A percentile compares a stretch with the other conserved stretches of the same genome.
phyloP scores from a whole-genome alignment of 2,113 vertebrate genomes.

The Dasyurus viverrinus region DNA sequence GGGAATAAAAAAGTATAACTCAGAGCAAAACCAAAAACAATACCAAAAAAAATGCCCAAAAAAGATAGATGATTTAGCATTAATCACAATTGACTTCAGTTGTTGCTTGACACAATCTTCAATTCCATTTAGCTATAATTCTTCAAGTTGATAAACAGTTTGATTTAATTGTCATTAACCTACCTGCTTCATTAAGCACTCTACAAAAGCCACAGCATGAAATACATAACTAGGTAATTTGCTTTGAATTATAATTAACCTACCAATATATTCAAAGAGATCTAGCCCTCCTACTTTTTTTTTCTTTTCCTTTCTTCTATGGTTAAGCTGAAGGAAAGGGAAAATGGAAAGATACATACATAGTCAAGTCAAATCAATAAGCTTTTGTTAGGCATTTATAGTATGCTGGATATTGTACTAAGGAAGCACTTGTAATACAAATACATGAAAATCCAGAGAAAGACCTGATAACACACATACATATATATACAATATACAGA shows the following conservation, averaged over 20 bases:
- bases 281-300: neutral
- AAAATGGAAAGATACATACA: neutral
- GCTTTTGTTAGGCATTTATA: neutral
- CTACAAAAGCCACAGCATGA: constrained; percentile 1
- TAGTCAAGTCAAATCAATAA: neutral
- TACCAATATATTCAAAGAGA: neutral
- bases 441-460: neutral
- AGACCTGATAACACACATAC: neutral
- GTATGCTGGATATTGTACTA: neutral
- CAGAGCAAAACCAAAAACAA: neutral
- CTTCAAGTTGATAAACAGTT: constrained; percentile 1
- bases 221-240: constrained; percentile 3
- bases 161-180: constrained; percentile 5
- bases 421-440: neutral
- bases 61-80: neutral
- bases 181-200: constrained; percentile 4
- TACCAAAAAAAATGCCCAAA: neutral
- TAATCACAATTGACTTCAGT: constrained; percentile 2
- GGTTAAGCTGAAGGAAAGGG: neutral
- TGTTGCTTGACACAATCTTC: neutral
- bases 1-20: neutral
- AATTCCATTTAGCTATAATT: neutral
- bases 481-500: neutral
- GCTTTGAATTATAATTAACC: constrained; percentile 2
- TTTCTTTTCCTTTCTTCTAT: neutral